Evolutionary conservation across 2,113 vertebrate species (phyloP).

Genomic region (Barnardius zonarius): DNA sequence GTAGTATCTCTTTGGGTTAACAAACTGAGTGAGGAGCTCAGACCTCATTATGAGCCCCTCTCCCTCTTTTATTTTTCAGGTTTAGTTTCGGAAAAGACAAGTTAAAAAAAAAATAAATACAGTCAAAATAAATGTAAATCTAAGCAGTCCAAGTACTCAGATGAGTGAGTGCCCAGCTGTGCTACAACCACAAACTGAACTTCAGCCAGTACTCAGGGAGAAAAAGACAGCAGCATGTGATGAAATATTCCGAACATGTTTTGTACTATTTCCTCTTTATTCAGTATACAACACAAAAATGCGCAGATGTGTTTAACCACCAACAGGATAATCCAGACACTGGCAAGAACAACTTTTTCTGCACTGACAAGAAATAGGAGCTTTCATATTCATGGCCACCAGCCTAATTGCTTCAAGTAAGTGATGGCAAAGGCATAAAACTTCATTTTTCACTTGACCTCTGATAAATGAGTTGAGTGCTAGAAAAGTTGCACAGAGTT

Average conservation of each 20-base stretch:
- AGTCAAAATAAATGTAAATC: neutral
- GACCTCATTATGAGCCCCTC: neutral
- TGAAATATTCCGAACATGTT: neutral
- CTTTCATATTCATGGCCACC: neutral
- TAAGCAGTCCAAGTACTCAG: neutral
- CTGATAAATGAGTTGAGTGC: neutral
- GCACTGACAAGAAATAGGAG: neutral
- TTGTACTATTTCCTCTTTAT: neutral
- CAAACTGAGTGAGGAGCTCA: neutral
- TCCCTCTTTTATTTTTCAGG: neutral
- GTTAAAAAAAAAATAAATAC: neutral
- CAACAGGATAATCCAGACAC: neutral
- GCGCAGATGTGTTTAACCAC: neutral
- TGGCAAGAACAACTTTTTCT: neutral
- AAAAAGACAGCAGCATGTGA: neutral
- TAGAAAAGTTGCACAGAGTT: neutral
- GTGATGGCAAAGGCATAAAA: neutral
- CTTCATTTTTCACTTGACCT: neutral
- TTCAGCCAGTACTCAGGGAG: neutral
- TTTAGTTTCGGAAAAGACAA: neutral
- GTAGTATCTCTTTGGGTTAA: neutral
- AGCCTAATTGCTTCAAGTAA: neutral
- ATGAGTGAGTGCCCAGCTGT: neutral
- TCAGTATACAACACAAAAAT: neutral
- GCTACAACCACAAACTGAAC: neutral